phyloP scores from a whole-genome alignment of 2,888 invertebrate genomes.

The Abrostola triplasia region DNA sequence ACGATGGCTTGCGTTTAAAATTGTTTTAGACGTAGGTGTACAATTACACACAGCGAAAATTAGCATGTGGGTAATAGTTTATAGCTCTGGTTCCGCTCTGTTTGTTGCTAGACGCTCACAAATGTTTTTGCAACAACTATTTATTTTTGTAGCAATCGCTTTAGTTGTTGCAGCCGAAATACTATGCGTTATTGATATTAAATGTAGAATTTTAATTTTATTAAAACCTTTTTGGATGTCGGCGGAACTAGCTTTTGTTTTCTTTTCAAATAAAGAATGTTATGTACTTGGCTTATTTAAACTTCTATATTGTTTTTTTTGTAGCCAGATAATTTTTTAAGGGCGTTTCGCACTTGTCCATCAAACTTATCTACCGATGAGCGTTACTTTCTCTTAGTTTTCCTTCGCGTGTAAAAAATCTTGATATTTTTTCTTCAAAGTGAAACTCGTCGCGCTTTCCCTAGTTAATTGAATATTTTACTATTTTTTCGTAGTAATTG shows the following conservation, averaged over 20 bases:
- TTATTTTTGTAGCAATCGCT: conserved; percentile 78
- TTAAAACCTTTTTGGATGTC: conserved; percentile 4
- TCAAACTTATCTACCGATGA: conserved; percentile 36
- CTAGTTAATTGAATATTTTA: conserved; percentile 83
- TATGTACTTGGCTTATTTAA: neutral
- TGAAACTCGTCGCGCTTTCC: conserved; percentile 84
- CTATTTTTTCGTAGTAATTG: conserved; percentile 79
- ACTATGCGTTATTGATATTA: conserved; percentile 36
- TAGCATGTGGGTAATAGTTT: conserved; percentile 87
- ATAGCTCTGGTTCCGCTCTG: conserved; percentile 85
- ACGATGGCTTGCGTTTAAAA: conserved; percentile 78
- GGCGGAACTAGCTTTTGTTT: conserved; percentile 4
- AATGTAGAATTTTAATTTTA: conserved; percentile 3
- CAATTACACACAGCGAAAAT: conserved; percentile 81
- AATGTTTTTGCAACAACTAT: conserved; percentile 83
- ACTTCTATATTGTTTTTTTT: conserved; percentile 13
- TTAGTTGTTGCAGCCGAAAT: conserved; percentile 68
- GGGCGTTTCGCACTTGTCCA: conserved; percentile 63
- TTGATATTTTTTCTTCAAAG: conserved; percentile 83
- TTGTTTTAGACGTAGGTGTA: conserved; percentile 76
- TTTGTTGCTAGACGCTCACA: conserved; percentile 77
- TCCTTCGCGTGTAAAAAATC: conserved; percentile 87
- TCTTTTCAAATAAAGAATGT: conserved; percentile 3
- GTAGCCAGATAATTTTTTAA: conserved; percentile 35
- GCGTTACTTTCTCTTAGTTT: conserved; percentile 77